Evolutionary conservation across 1,140 invertebrate genomes (phyloP).

Genomic region (Magallana angulata): DNA sequence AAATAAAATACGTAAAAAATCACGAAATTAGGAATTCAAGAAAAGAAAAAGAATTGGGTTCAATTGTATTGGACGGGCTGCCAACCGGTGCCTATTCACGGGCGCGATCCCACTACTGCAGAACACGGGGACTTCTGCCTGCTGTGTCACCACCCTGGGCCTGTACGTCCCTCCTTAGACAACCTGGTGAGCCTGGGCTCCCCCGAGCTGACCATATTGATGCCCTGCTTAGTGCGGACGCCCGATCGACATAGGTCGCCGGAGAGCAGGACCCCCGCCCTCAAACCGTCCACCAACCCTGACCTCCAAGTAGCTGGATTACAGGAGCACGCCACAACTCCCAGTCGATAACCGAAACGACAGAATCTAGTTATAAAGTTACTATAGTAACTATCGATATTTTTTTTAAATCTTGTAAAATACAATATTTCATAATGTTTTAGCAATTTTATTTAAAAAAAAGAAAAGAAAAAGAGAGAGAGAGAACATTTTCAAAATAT

Average conservation of each 20-base stretch:
- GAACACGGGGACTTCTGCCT: constrained; percentile 97
- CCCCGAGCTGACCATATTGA: constrained; percentile 91
- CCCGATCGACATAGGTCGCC: constrained; percentile 81
- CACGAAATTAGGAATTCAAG: too few species aligned
- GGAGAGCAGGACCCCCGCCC: constrained; percentile 84
- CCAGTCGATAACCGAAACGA: constrained; percentile 43
- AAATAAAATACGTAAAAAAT: too few species aligned
- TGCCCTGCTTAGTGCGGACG: constrained; percentile 87
- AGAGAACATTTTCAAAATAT: too few species aligned
- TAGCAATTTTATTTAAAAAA: too few species aligned
- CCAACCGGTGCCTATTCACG: constrained; percentile 90
- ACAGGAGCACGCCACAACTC: constrained; percentile 86
- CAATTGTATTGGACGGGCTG: constrained; percentile 86
- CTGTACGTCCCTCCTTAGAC: constrained; percentile 93
- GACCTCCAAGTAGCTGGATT: constrained; percentile 93
- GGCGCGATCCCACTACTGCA: constrained; percentile 98
- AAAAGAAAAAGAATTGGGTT: neutral
- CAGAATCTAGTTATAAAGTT: too few species aligned
- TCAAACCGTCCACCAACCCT: constrained; percentile 88
- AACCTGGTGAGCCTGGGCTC: constrained; percentile 91
- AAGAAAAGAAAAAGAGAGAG: too few species aligned
- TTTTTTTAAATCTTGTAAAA: too few species aligned
- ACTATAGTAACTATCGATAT: too few species aligned
- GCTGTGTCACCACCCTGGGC: constrained; percentile 97
- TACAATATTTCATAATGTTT: too few species aligned